Evolutionary conservation across 2,888 invertebrate genomes (phyloP).

Genomic region (Dione vanillae): DNA sequence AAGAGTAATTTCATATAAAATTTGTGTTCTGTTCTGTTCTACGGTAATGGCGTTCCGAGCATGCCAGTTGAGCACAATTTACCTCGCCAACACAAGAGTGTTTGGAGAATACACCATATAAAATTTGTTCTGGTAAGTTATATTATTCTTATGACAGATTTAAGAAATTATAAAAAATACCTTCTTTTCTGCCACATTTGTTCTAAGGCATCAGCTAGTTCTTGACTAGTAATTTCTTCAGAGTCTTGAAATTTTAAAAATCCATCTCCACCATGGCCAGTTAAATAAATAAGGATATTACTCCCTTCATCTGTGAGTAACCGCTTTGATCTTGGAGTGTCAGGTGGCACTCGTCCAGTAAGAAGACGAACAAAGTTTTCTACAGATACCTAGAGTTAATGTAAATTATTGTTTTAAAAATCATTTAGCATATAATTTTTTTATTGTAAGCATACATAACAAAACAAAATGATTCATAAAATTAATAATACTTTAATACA

Average conservation of each 20-base stretch:
- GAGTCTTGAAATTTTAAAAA: conserved; percentile 99
- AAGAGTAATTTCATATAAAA: too few species aligned
- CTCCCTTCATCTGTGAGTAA: conserved; percentile 98
- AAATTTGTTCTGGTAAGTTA: too few species aligned
- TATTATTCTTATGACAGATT: background rate
- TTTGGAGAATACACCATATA: too few species aligned
- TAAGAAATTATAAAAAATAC: conserved; percentile 64
- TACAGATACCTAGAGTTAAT: conserved; percentile 91
- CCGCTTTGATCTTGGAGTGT: conserved; percentile 97
- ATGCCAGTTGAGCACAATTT: too few species aligned
- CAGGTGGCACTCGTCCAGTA: conserved; percentile 95
- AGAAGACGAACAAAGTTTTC: conserved; percentile 98
- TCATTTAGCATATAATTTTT: background rate
- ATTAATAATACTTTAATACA: background rate
- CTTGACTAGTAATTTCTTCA: conserved; percentile 99
- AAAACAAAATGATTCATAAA: background rate
- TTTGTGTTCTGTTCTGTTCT: too few species aligned
- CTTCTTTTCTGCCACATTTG: conserved; percentile 99
- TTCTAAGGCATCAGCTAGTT: conserved; percentile 98
- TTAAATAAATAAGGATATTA: conserved; percentile 97
- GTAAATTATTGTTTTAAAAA: background rate
- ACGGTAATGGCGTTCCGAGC: too few species aligned
- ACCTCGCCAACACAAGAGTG: too few species aligned
- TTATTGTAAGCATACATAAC: too few species aligned
- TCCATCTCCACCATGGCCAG: conserved; percentile 98